Base-by-base conservation (phyloP, 2,888 invertebrate genomes). In the Rhamphomyia laevipes region DNA sequence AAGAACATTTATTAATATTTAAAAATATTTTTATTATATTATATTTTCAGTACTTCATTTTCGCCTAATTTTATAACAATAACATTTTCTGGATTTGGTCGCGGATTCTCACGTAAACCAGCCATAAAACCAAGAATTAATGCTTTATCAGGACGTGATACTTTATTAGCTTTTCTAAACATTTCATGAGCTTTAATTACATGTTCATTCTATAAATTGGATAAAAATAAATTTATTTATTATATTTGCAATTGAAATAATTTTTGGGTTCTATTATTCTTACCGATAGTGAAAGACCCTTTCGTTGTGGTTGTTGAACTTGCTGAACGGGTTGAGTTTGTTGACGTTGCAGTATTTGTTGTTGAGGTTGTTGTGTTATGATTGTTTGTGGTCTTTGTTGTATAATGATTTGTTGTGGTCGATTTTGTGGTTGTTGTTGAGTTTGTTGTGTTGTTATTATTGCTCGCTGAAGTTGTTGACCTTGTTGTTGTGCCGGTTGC, bases 41-140 rank as follows among this genome's bases (percentile, higher is more conserved):
- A 33, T 30, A 30, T 6, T 13, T 33, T 33, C 33, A n/a, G 61
- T 80, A 70, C 70, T 63, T 70, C 84, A 65, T 86, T 86, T 70
- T 97, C 96, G 41, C 90, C 91, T 49, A 97, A 74, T 71, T 94
- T 93, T 58, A 97, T 95, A 48, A 94, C 95, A 9, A 96, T 87
- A 58, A 96, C 89, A 71, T 93, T 92, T 62, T 96, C 96, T 52
- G 94, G 77, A 72, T 92, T 89, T n/a, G 95, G 95, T 69, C 94
- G 92, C 0, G 96, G 96, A 70, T 97, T 97, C 65, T 94, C 91
- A 71, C 95, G 81, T 10, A 92, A 88, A n/a, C 96, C 97, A 46
- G 95, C 95, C 93, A 97, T 96, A 64, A 97, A 97, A 56, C 95
- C 94, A 31, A 97, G 77, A 65, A 97, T 97, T 46, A 97, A 84